Percentiles rank a stretch among this genome's conserved stretches.
These are phyloP conservation scores for Philantomba maxwellii DNA, from an alignment of 2,113 vertebrate species.

Conservation along the genomic window DNA sequence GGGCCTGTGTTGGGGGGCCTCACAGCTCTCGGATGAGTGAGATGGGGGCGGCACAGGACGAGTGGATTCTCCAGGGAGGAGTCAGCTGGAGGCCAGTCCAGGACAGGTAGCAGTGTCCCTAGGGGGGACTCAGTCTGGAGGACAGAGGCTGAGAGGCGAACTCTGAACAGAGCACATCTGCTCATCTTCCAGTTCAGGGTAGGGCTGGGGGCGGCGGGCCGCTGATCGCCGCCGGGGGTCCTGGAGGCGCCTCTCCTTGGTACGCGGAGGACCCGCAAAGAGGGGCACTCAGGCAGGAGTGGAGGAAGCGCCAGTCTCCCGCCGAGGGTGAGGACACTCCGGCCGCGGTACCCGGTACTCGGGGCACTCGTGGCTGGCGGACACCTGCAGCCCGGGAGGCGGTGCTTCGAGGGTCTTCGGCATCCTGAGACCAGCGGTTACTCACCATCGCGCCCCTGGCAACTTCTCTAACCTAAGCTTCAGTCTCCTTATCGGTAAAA, in stretches of 20 bases:
- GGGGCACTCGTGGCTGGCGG: neutral
- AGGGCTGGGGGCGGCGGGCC: neutral
- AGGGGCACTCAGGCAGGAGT: neutral
- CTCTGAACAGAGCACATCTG: neutral
- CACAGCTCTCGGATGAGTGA: neutral
- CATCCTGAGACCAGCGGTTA: neutral
- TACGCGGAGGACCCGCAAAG: neutral
- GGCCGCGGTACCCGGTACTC: fast-evolving
- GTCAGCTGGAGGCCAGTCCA: neutral
- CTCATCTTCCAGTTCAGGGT: neutral
- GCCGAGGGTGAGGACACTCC: fast-evolving
- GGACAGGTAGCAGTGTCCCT: neutral
- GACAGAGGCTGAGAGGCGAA: neutral
- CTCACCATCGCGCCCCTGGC: neutral
- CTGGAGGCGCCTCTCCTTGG: neutral
- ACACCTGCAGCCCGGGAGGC: neutral
- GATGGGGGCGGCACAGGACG: neutral
- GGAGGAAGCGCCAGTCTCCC: too few species aligned
- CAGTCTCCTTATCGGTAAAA: neutral
- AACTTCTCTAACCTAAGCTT: neutral
- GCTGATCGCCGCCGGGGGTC: neutral
- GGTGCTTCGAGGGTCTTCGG: neutral
- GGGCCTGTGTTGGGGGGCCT: neutral
- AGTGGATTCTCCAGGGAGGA: neutral
- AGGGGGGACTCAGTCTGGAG: neutral